A percentile compares a stretch with the other conserved stretches of the same genome.
Conservation (phyloP, 2,113 vertebrate species). For the Sorex araneus region DNA sequence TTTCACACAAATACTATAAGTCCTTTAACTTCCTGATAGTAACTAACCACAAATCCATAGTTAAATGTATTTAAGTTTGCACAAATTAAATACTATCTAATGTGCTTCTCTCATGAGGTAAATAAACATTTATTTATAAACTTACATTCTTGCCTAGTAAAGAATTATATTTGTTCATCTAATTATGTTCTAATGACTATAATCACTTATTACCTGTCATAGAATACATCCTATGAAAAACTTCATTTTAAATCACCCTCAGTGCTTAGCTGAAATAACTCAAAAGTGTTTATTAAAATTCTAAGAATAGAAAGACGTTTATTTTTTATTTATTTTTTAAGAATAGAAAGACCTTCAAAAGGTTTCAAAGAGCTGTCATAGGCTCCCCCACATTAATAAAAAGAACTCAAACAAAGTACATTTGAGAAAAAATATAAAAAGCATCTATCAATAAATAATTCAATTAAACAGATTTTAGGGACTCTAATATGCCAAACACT, state of each 20-base stretch:
- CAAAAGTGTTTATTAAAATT: background rate
- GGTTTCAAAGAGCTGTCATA: background rate
- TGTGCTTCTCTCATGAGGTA: slow-evolving; percentile 34
- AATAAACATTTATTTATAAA: slow-evolving; percentile 37
- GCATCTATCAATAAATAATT: background rate
- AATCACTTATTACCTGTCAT: background rate
- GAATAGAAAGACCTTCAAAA: background rate
- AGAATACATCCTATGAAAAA: background rate
- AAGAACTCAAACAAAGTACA: background rate
- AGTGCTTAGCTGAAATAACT: slow-evolving; percentile 4
- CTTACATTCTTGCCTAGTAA: background rate
- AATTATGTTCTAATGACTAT: slow-evolving; percentile 2
- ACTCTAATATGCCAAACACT: background rate
- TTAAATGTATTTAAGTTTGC: slow-evolving; percentile 61
- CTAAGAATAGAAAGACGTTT: background rate
- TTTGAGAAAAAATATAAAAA: background rate
- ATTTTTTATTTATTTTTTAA: too few relatives aligned
- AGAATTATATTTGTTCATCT: slow-evolving; percentile 6
- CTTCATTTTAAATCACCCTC: slow-evolving; percentile 33
- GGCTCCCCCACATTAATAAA: slow-evolving; percentile 31
- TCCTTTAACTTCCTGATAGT: slow-evolving; percentile 65
- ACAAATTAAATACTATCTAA: slow-evolving; percentile 58
- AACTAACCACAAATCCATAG: slow-evolving; percentile 62
- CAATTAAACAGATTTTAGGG: background rate
- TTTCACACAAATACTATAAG: background rate